A percentile compares a stretch with the other conserved stretches of the same genome.
phyloP scores from a whole-genome alignment of 2,113 vertebrate species.

The Eurystomus gularis region DNA sequence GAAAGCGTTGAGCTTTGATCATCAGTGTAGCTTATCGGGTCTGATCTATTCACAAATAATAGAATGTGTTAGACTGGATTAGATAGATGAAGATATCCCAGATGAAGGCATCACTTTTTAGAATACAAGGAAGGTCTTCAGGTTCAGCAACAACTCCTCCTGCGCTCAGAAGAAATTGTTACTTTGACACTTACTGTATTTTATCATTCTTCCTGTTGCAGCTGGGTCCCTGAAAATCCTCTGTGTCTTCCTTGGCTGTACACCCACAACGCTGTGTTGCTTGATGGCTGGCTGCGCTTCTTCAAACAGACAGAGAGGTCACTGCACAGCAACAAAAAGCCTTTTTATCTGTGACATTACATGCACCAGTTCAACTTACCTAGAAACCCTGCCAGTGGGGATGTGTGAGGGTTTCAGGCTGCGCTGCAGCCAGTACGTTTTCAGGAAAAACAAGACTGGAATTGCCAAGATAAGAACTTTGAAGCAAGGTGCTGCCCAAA shows the following conservation, averaged over 20 bases:
- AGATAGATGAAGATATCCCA: neutral
- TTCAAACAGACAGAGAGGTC: neutral
- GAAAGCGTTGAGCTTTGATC: neutral
- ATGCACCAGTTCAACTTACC: neutral
- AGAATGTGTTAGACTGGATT: neutral
- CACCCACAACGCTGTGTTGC: neutral
- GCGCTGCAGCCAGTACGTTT: accelerated
- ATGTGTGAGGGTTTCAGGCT: neutral
- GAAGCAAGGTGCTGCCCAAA: neutral
- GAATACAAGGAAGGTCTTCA: neutral
- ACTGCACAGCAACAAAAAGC: neutral
- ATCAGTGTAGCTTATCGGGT: neutral
- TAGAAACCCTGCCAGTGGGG: neutral
- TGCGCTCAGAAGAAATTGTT: neutral
- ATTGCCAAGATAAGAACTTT: neutral
- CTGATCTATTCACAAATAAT: neutral
- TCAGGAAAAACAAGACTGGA: neutral
- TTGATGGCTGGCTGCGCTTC: neutral
- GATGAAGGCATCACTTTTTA: neutral
- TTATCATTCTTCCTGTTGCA: neutral
- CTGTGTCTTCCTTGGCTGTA: neutral
- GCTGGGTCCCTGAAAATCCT: neutral
- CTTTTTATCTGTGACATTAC: neutral
- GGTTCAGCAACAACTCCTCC: neutral
- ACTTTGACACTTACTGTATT: neutral